phyloP scores from a whole-genome alignment of 2,888 invertebrate species.

The Leptothorax acervorum region DNA sequence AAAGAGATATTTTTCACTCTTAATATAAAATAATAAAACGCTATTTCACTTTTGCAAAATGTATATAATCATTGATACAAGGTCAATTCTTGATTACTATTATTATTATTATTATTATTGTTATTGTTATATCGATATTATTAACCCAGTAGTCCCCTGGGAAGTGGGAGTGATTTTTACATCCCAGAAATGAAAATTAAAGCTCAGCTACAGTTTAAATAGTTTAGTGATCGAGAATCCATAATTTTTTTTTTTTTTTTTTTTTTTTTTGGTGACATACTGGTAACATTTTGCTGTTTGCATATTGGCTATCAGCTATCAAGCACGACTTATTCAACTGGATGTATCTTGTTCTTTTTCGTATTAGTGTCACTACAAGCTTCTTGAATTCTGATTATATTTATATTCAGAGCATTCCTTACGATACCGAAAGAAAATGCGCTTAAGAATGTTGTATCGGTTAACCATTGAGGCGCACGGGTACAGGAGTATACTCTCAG shows the following conservation, averaged over 20 bases:
- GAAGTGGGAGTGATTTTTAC: not conserved
- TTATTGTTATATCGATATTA: not conserved
- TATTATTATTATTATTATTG: not conserved
- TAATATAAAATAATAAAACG: not conserved
- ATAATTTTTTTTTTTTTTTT: too few species aligned
- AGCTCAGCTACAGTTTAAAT: not conserved
- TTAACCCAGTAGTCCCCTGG: too few species aligned
- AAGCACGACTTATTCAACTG: slow-evolving; percentile 58
- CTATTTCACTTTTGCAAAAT: not conserved
- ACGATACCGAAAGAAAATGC: slow-evolving; percentile 71
- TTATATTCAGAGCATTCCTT: slow-evolving; percentile 77
- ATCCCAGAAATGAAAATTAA: not conserved
- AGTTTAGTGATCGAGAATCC: not conserved
- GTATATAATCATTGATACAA: not conserved
- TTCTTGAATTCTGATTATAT: slow-evolving; percentile 70
- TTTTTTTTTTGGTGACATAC: too few species aligned
- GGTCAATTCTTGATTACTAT: not conserved
- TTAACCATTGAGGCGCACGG: slow-evolving; percentile 74
- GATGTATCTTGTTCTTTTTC: slow-evolving; percentile 75
- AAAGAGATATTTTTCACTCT: not conserved
- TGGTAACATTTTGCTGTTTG: too few species aligned
- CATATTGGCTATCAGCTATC: not conserved
- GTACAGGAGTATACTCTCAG: slow-evolving; percentile 76
- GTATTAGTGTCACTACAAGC: slow-evolving; percentile 39
- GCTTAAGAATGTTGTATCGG: slow-evolving; percentile 70